Base-by-base conservation (phyloP, 2,113 vertebrate species). In the Tenrec ecaudatus region DNA sequence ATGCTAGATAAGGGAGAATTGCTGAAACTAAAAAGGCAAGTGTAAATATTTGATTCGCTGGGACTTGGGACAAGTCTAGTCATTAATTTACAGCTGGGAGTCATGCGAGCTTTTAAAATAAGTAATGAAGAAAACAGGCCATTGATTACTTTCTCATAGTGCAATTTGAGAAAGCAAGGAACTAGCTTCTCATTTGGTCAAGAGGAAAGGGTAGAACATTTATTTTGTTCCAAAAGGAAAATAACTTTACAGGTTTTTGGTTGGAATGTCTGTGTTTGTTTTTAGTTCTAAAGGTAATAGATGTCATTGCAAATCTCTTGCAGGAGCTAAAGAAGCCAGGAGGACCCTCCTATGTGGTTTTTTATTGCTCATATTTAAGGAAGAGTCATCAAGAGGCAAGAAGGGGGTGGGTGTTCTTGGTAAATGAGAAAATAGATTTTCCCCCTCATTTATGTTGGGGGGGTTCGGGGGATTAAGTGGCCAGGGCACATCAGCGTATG, bases 41-140 rank as follows among this genome's bases (percentile, higher is more conserved):
- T 90, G 9, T 90, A 79, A 95, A 95, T 89, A 95, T 94, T 94
- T 92, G 64, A 90, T 69, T 93, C 47, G 14, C 68, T 58, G 43
- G 14, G 58, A 80, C 14, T 19, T 82, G 16, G 27, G 62, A 82
- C 83, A 92, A 91, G 36, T 33, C 60, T 92, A 69, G 77, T 94
- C 81, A 83, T 87, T 88, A 77, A 92, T 93, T 89, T 90, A 93
- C 89, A 89, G 20, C 84, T 80, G 31, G 22, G 33, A 81, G 66
- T 33, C 58, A 62, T 92, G 84, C 53, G 40, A 23, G 20, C 43
- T 88, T 93, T 89, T 76, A 83, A 92, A 90, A 68, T 94, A 95
- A 91, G 33, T 89, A 86, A 90, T 69, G 88, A 81, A 84, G 36
- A 62, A 93, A 95, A 82, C 33, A 90, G 23, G 38, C 89, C 88